Conservation (phyloP, 2,888 invertebrate species). For the Eremobia ochroleuca region DNA sequence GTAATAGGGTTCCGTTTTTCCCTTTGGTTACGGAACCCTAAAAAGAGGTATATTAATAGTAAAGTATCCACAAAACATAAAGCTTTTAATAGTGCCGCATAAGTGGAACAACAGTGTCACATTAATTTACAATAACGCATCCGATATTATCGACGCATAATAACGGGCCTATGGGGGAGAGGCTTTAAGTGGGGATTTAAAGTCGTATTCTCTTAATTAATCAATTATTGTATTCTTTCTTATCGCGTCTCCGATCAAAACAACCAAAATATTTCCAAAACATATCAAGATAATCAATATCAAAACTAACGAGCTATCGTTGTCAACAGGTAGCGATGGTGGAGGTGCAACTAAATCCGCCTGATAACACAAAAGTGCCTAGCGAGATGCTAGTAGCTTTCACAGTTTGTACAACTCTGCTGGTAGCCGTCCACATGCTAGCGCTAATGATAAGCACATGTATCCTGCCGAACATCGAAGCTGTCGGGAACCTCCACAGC, state of each 20-base stretch:
- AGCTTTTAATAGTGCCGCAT: too few species aligned
- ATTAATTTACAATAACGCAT: too few species aligned
- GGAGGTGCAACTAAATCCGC: slow-evolving; percentile 96
- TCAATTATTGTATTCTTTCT: background rate
- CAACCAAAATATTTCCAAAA: background rate
- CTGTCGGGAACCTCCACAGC: slow-evolving; percentile 97
- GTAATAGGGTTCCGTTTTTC: too few species aligned
- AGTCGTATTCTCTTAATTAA: background rate
- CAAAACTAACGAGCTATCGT: slow-evolving; percentile 12
- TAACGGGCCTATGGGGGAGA: background rate
- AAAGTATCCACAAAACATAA: too few species aligned
- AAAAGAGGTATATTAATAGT: too few species aligned
- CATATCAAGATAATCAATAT: background rate
- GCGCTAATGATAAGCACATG: slow-evolving; percentile 99
- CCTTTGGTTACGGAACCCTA: too few species aligned
- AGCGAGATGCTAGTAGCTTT: slow-evolving; percentile 96
- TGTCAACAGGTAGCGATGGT: slow-evolving; percentile 94
- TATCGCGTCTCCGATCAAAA: slow-evolving; percentile 4
- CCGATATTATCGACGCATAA: background rate
- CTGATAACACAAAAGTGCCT: slow-evolving; percentile 93
- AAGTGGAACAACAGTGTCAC: too few species aligned
- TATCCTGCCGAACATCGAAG: slow-evolving; percentile 99
- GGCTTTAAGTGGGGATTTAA: background rate
- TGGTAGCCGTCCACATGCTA: slow-evolving; percentile 99
- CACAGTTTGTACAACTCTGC: slow-evolving; percentile 97